These are phyloP conservation scores for Petroica traversi DNA, from an alignment of 2,113 vertebrate genomes.

Conservation along the genomic window DNA sequence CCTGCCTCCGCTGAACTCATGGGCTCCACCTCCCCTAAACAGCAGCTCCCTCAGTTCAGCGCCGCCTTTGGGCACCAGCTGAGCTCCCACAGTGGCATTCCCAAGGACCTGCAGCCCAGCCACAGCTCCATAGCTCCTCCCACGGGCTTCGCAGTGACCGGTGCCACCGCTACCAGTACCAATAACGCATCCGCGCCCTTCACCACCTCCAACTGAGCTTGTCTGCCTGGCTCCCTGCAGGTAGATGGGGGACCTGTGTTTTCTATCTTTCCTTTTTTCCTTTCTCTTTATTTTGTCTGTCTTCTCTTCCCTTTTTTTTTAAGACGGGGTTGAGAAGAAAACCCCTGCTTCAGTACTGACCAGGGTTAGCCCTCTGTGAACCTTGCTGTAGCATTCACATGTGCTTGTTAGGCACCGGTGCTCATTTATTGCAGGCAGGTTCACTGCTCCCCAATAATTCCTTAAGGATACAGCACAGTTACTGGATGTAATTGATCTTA, in stretches of 20 bases:
- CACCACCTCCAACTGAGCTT: slow-evolving; percentile 84
- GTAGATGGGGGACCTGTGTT: slow-evolving; percentile 74
- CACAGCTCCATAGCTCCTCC: slow-evolving; percentile 98
- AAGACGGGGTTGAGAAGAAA: slow-evolving; percentile 46
- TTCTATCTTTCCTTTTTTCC: slow-evolving; percentile 67
- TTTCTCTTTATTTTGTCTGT: slow-evolving; percentile 55
- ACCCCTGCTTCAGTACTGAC: slow-evolving; percentile 62
- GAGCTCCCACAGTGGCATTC: slow-evolving; percentile 97
- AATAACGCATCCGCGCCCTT: slow-evolving; percentile 88
- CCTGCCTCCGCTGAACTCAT: slow-evolving; percentile 85
- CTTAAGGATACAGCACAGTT: slow-evolving; percentile 74
- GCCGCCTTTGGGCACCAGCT: slow-evolving; percentile 97
- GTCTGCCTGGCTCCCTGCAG: slow-evolving; percentile 70
- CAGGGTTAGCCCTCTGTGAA: slow-evolving; percentile 68
- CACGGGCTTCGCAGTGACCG: slow-evolving; percentile 90
- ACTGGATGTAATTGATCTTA: slow-evolving; percentile 69
- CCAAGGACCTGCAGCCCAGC: slow-evolving; percentile 98
- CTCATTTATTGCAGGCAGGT: slow-evolving; percentile 77
- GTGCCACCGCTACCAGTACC: slow-evolving; percentile 93
- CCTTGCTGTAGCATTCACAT: slow-evolving; percentile 74
- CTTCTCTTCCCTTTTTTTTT: slow-evolving; percentile 57
- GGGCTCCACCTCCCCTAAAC: slow-evolving; percentile 90
- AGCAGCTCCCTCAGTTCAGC: slow-evolving; percentile 98
- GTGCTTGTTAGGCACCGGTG: slow-evolving; percentile 80
- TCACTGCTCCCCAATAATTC: slow-evolving; percentile 57